phyloP scores from a whole-genome alignment of 2,797 vertebrate genomes.

The Crenichthys baileyi region DNA sequence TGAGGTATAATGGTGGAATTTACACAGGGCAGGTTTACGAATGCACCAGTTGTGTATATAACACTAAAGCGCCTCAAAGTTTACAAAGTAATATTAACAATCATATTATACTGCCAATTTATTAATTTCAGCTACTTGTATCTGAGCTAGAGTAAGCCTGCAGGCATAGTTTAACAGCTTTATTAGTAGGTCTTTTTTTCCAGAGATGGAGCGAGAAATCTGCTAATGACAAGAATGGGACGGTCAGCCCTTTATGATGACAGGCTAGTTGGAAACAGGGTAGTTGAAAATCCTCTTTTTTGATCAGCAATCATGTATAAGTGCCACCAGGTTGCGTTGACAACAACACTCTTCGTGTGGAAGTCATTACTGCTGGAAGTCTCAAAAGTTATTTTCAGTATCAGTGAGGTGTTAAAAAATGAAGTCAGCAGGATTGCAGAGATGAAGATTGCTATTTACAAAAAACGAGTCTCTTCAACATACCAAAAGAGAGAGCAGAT shows the following conservation, averaged over 20 bases:
- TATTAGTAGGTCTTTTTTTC: no score
- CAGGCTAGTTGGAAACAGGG: neutral
- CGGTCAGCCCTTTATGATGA: neutral
- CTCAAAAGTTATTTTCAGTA: neutral
- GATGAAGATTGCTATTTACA: neutral
- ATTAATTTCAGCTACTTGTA: no score
- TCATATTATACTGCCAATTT: no score
- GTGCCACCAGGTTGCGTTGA: neutral
- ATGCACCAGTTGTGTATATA: no score
- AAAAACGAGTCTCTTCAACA: no score
- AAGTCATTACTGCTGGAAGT: neutral
- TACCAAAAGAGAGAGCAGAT: neutral
- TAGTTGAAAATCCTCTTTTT: neutral
- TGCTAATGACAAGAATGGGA: neutral
- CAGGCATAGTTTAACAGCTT: neutral
- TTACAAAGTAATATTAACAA: no score
- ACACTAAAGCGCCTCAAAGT: no score
- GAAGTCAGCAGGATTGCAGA: neutral
- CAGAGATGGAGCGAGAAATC: neutral
- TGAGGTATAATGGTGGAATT: no score
- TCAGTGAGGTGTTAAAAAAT: neutral
- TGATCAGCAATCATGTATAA: neutral
- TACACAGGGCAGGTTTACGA: no score
- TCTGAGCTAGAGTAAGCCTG: no score
- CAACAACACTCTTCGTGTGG: neutral